phyloP scores from a whole-genome alignment of 2,113 vertebrate genomes.

The Heteronetta atricapilla region DNA sequence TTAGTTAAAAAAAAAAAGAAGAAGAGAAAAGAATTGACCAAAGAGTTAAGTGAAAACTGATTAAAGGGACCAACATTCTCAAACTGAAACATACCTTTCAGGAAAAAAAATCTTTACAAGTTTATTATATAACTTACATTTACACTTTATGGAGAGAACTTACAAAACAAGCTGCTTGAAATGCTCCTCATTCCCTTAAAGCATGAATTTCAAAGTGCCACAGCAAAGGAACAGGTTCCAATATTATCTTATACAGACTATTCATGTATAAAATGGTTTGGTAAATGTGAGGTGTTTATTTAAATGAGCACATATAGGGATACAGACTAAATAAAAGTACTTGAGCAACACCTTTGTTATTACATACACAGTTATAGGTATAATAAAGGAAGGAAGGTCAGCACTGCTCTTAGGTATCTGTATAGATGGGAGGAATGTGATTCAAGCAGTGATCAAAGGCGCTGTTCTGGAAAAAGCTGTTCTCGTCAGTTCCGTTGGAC shows the following conservation, averaged over 20 bases:
- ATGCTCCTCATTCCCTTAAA: conserved; percentile 70
- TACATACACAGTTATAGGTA: conserved; percentile 66
- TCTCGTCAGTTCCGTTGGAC: conserved; percentile 85
- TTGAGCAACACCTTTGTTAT: conserved; percentile 67
- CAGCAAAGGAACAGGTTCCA: conserved; percentile 73
- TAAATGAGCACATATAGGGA: conserved; percentile 71
- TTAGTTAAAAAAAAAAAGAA: conserved; percentile 18
- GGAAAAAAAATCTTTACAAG: conserved; percentile 63
- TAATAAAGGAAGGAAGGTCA: conserved; percentile 28
- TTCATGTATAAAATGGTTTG: conserved; percentile 72
- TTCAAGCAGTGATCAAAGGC: conserved; percentile 93
- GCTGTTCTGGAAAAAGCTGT: conserved; percentile 89
- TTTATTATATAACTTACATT: conserved; percentile 78
- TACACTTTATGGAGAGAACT: conserved; percentile 71
- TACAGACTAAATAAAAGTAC: conserved; percentile 74
- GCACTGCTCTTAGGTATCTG: conserved; percentile 84
- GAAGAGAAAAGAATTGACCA: conserved; percentile 20
- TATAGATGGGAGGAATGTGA: conserved; percentile 94
- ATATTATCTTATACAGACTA: conserved; percentile 69
- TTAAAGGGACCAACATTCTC: conserved; percentile 60
- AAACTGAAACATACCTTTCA: conserved; percentile 58
- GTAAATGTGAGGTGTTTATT: conserved; percentile 73
- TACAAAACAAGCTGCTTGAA: conserved; percentile 71
- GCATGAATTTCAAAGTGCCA: conserved; percentile 77
- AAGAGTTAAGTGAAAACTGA: conserved; percentile 54